Percentiles rank a stretch among this genome's conserved stretches.
Conservation (phyloP, 2,888 invertebrate genomes). For the Priapulus caudatus region DNA sequence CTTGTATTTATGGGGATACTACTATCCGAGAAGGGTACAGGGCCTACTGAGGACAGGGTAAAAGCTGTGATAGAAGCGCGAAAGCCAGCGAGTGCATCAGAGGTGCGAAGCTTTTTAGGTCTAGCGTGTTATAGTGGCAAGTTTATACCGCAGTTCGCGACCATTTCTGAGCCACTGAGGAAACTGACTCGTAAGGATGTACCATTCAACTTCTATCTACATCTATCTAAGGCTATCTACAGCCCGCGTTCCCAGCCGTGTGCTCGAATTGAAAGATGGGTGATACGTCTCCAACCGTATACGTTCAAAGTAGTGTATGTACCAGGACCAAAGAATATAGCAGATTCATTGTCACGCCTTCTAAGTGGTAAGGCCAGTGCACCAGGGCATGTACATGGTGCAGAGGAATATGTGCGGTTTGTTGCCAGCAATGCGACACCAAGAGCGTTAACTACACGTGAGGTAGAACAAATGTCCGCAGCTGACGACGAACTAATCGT, state of each 20-base stretch:
- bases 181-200: background rate
- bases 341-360: slow-evolving; percentile 1
- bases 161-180: background rate
- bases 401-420: slow-evolving; percentile 5
- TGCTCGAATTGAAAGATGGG: background rate
- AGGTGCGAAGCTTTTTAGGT: background rate
- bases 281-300: background rate
- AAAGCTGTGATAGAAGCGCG: background rate
- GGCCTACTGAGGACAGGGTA: background rate
- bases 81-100: background rate
- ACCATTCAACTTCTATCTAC: background rate
- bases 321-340: background rate
- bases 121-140: background rate
- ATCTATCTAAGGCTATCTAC: background rate
- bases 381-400: background rate
- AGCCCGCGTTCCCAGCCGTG: background rate
- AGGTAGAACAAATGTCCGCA: slow-evolving; percentile 4
- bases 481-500: background rate
- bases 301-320: background rate
- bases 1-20: background rate
- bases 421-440: slow-evolving; percentile 6
- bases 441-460: background rate
- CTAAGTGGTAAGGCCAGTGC: too few species aligned
- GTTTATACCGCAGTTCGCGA: background rate
- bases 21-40: slow-evolving; percentile 1